Percentiles rank a stretch among this genome's conserved stretches.
Conservation (phyloP, 2,797 vertebrate genomes). For the Onychomys leucogaster region DNA sequence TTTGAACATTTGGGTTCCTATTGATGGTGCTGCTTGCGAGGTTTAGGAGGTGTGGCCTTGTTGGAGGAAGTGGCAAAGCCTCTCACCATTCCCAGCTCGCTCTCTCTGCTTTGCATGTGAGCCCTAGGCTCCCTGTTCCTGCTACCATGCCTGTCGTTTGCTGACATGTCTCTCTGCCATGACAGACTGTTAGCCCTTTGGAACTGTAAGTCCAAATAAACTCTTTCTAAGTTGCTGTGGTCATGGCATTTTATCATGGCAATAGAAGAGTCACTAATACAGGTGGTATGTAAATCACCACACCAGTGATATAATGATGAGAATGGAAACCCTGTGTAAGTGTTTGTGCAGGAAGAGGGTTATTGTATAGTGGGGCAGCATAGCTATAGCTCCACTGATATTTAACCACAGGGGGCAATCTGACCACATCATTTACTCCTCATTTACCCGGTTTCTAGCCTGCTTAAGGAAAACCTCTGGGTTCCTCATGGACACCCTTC, state of each 20-base stretch:
- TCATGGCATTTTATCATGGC: background rate
- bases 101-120: background rate
- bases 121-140: background rate
- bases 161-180: background rate
- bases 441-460: background rate
- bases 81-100: background rate
- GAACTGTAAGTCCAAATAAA: background rate
- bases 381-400: background rate
- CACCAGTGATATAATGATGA: too few relatives aligned
- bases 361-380: background rate
- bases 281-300: background rate
- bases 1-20: background rate
- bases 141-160: background rate
- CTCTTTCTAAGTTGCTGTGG: background rate
- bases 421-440: background rate
- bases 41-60: background rate
- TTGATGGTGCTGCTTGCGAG: background rate
- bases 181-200: background rate
- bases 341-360: background rate
- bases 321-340: background rate
- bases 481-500: background rate
- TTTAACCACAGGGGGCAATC: background rate
- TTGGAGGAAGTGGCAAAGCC: background rate
- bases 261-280: background rate
- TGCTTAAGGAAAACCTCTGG: background rate